Base-by-base conservation (phyloP, 30 jellyfish, hydroid and myxozoan genomes). In the Catostylus mosaicus region DNA sequence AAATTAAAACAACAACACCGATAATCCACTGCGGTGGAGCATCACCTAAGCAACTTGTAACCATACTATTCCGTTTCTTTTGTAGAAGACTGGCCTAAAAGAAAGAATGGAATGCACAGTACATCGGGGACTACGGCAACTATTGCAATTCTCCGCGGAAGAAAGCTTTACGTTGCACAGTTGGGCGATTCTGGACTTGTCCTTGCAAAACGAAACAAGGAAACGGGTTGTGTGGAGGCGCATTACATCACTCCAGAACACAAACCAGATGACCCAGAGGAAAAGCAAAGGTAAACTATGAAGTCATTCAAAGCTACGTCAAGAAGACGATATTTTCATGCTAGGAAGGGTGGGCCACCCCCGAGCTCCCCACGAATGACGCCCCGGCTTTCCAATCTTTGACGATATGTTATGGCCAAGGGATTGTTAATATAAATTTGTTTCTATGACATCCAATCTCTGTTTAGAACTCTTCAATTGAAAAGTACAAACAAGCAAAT, bases 111-210 rank as follows among this genome's bases (percentile, higher is more conserved):
- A 1, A 78, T 47, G 54, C 69, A 68, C 47, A 88, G 97, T 52
- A 93, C 99, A 23, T 80, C 97, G 0, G 99, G 99, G 0, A 93
- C 99, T 1, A 93, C 99, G 60, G 99, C 96, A 5, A 93, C 99
- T 7, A 85, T 89, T 37, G 99, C 96, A 5, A 54, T 93, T 2
- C 32, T 93, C 9, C 83, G 92, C 10, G 96, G 92, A 0, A 60
- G 89, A 46, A 78, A 77, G 34, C 37, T 93, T 60, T 93, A 50
- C 69, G 78, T 93, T 35, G 99, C 96, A 1, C 99, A 93, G 86
- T 93, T 88, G 30, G 99, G 99, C 18, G 99, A 93, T 60, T 93
- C 99, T 0, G 96, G 93, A 1, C 95, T 95, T 9, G 91, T 88
- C n/a, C 12, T 93, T 10, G 99, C 91, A 0, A 82, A 69, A 60